Conservation (phyloP, 2,113 vertebrate species). For the Cygnus buccinator region DNA sequence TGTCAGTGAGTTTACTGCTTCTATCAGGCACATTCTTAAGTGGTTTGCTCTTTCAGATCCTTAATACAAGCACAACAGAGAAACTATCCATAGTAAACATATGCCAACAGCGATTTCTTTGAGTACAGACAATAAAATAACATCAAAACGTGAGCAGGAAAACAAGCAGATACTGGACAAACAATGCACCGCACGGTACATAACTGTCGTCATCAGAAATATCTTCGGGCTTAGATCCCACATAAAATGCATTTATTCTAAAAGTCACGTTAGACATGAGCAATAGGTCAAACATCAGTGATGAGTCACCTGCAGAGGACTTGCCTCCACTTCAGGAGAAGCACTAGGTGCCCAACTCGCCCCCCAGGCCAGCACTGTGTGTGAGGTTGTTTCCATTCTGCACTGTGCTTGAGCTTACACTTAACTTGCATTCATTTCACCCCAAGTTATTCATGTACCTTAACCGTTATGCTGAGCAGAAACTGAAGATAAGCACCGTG, state of each 20-base stretch:
- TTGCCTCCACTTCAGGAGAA: background rate
- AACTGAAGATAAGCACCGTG: fast-evolving
- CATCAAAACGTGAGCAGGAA: background rate
- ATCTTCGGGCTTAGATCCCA: background rate
- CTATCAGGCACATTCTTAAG: background rate
- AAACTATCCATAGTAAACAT: background rate
- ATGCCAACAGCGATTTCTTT: background rate
- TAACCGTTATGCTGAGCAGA: background rate
- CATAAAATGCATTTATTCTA: background rate
- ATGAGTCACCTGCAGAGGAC: background rate
- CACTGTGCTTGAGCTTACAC: background rate
- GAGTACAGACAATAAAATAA: background rate
- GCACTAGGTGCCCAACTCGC: background rate
- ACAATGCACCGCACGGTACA: background rate
- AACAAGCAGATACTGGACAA: background rate
- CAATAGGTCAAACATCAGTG: background rate
- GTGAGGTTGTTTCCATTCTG: background rate
- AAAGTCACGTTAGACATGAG: background rate
- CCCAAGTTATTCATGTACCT: background rate
- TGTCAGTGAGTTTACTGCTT: background rate
- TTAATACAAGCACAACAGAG: background rate
- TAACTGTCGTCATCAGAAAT: background rate
- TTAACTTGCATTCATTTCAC: background rate
- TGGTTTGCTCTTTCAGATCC: background rate
- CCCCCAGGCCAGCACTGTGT: background rate